Evolutionary conservation across 2,113 vertebrate genomes (phyloP).

Genomic region (Atherinomorus stipes): DNA sequence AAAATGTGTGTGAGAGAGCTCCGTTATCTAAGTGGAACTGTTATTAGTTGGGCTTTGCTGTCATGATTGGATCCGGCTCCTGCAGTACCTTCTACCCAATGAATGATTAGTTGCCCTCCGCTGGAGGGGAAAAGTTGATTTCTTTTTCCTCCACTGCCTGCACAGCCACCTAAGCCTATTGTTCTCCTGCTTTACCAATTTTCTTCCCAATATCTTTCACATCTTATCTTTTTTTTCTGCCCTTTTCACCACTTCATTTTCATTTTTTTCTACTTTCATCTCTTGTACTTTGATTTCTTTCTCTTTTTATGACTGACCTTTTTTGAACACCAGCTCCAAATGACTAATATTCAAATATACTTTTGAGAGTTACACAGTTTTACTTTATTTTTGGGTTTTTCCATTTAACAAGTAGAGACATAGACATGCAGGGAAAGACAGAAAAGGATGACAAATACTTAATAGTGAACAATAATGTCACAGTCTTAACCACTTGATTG

Average conservation of each 20-base stretch:
- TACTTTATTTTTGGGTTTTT: neutral
- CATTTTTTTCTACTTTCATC: conserved; percentile 51
- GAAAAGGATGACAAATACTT: neutral
- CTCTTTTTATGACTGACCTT: conserved; percentile 30
- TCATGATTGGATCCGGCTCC: conserved; percentile 67
- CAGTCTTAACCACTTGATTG: neutral
- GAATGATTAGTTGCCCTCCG: conserved; percentile 79
- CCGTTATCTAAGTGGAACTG: conserved; percentile 78
- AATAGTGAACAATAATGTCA: too few species aligned
- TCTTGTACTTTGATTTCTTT: conserved; percentile 35
- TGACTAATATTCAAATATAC: conserved; percentile 1
- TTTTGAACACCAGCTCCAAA: conserved; percentile 24
- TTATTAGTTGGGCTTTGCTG: conserved; percentile 72
- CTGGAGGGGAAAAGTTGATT: conserved; percentile 80
- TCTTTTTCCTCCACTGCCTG: conserved; percentile 69
- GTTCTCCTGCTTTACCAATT: conserved; percentile 72
- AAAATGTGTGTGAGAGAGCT: conserved; percentile 48
- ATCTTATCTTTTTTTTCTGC: conserved; percentile 75
- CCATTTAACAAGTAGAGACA: neutral
- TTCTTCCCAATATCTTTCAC: conserved; percentile 67
- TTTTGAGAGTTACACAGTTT: neutral
- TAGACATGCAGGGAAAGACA: neutral
- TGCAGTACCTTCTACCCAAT: conserved; percentile 68
- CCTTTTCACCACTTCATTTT: conserved; percentile 56
- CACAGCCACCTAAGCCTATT: conserved; percentile 67